Conservation (phyloP, 1,140 invertebrate species). For the Halesus radiatus region DNA sequence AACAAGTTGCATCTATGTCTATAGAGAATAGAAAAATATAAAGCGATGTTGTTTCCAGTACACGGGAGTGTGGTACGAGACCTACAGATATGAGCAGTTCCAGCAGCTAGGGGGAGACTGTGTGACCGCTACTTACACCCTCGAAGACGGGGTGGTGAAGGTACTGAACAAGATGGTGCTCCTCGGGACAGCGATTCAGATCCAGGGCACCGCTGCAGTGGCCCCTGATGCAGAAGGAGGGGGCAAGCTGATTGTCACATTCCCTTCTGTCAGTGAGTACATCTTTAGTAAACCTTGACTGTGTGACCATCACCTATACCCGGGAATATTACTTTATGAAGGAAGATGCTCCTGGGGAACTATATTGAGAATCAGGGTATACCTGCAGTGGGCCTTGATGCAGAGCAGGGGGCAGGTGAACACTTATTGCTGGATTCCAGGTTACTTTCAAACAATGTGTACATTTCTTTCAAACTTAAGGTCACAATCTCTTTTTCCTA, state of each 20-base stretch:
- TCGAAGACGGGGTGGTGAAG: conserved; percentile 27
- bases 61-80: conserved; percentile 35
- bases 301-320: too few relatives aligned
- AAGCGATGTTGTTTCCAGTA: conserved; percentile 20
- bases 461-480: too few relatives aligned
- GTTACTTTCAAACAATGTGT: too few relatives aligned
- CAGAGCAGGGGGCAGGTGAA: too few relatives aligned
- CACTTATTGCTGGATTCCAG: too few relatives aligned
- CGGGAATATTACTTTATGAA: neutral
- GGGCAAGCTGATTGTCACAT: conserved; percentile 30
- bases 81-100: conserved; percentile 23
- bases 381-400: too few relatives aligned
- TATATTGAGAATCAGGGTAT: neutral
- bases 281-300: too few relatives aligned
- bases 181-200: conserved; percentile 3
- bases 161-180: conserved; percentile 36
- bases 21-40: too few relatives aligned
- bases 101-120: conserved; percentile 15
- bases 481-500: too few relatives aligned
- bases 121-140: conserved; percentile 26
- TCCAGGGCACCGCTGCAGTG: conserved; percentile 1
- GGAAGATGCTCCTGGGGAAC: neutral
- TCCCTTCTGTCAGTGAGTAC: conserved; percentile 29
- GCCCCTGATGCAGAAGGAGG: conserved; percentile 5
- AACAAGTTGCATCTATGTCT: too few relatives aligned